Percentiles rank a stretch among this genome's conserved stretches.
These are phyloP conservation scores for Laothoe populi DNA, from an alignment of 2,888 invertebrate genomes.

Conservation along the genomic window DNA sequence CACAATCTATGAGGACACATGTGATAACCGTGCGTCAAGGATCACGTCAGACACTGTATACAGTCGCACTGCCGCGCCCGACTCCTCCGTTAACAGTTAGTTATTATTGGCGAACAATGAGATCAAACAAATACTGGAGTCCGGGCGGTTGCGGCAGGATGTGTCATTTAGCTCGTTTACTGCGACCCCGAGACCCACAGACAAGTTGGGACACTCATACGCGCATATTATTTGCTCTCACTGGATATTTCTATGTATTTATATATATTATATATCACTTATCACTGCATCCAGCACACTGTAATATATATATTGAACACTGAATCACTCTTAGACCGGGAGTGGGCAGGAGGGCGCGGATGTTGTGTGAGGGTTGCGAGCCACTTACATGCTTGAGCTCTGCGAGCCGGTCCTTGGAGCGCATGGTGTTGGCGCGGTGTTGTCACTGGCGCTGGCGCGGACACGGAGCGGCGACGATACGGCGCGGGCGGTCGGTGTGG, in stretches of 20 bases:
- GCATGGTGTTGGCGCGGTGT: conserved; percentile 78
- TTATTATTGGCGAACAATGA: neutral
- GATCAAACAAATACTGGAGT: neutral
- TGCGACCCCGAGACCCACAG: neutral
- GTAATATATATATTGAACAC: neutral
- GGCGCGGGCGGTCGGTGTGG: neutral
- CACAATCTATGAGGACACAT: conserved; percentile 25
- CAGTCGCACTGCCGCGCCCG: conserved; percentile 4
- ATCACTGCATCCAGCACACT: neutral
- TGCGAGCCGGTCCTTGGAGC: conserved; percentile 73
- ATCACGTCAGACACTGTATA: conserved; percentile 21
- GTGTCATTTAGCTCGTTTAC: conserved; percentile 15
- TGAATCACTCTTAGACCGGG: neutral
- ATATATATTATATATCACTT: neutral
- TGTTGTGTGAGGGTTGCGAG: neutral
- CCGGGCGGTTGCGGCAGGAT: conserved; percentile 6
- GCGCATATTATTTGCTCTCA: neutral
- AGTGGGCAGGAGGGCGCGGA: neutral
- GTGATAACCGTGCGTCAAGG: conserved; percentile 29
- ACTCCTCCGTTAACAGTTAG: conserved; percentile 11
- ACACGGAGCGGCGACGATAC: neutral
- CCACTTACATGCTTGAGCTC: conserved; percentile 71
- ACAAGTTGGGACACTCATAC: neutral
- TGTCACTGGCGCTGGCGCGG: conserved; percentile 35
- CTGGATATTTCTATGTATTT: neutral